Conservation (phyloP, 2,888 invertebrate genomes). For the Blomia tropicalis region DNA sequence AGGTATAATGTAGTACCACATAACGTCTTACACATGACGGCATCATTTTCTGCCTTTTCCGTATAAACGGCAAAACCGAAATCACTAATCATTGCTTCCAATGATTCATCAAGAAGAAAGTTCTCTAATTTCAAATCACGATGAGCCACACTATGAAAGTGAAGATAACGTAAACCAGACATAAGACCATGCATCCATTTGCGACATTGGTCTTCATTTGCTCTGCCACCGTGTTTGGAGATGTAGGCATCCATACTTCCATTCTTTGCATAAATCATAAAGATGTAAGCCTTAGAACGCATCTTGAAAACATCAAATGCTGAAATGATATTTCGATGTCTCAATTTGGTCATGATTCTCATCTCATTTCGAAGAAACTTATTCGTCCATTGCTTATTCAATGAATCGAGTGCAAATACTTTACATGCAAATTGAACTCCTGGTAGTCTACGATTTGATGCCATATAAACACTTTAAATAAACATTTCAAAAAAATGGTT, state of each 20-base stretch:
- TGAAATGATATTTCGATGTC: background rate
- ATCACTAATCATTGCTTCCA: background rate
- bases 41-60: background rate
- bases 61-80: slow-evolving; percentile 4
- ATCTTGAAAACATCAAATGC: background rate
- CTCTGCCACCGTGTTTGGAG: background rate
- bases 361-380: slow-evolving; percentile 8
- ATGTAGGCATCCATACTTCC: background rate
- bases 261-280: background rate
- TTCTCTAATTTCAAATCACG: slow-evolving; percentile 5
- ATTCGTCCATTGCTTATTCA: background rate
- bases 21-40: background rate
- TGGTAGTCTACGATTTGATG: background rate
- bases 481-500: background rate
- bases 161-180: background rate
- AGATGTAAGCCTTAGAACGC: background rate
- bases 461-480: slow-evolving; percentile 30
- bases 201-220: background rate
- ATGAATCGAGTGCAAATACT: background rate
- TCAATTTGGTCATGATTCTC: slow-evolving; percentile 1
- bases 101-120: background rate
- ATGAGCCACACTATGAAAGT: background rate
- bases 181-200: background rate
- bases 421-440: slow-evolving; percentile 21
- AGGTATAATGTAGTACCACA: background rate